Conservation (phyloP, 2,888 invertebrate genomes). For the Heliconius aoede region DNA sequence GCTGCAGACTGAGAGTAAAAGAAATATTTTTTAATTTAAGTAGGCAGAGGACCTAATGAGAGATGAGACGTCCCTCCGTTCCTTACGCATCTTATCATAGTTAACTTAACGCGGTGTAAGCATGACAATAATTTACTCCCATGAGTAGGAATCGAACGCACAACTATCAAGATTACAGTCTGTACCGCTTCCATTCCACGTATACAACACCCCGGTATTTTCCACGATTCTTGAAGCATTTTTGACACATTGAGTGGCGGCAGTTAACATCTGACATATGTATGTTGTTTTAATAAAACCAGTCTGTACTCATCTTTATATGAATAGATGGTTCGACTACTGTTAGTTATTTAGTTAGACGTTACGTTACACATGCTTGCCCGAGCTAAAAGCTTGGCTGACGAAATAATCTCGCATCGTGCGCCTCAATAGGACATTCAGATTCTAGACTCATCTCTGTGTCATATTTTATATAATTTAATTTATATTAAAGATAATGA, state of each 20-base stretch:
- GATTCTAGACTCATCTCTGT: conserved; percentile 33
- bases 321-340: conserved; percentile 35
- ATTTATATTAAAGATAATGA: conserved; percentile 15
- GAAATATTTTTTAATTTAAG: too few species aligned
- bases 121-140: too few species aligned
- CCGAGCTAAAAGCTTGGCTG: conserved; percentile 39
- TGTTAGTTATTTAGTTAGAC: conserved; percentile 37
- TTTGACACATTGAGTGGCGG: too few species aligned
- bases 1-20: conserved; percentile 23
- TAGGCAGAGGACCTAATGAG: too few species aligned
- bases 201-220: too few species aligned
- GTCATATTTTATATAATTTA: conserved; percentile 12
- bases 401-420: conserved; percentile 46
- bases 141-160: too few species aligned
- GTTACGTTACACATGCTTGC: conserved; percentile 39
- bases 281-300: background rate
- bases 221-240: too few species aligned
- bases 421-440: conserved; percentile 38
- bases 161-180: too few species aligned
- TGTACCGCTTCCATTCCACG: too few species aligned
- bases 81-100: too few species aligned
- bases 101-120: too few species aligned
- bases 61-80: too few species aligned
- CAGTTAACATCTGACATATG: background rate
- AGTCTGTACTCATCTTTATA: conserved; percentile 31